Evolutionary conservation across 2,113 vertebrate genomes (phyloP), one percentile per base, ranked within the genome.

Genomic region (Caranx melampygus): DNA sequence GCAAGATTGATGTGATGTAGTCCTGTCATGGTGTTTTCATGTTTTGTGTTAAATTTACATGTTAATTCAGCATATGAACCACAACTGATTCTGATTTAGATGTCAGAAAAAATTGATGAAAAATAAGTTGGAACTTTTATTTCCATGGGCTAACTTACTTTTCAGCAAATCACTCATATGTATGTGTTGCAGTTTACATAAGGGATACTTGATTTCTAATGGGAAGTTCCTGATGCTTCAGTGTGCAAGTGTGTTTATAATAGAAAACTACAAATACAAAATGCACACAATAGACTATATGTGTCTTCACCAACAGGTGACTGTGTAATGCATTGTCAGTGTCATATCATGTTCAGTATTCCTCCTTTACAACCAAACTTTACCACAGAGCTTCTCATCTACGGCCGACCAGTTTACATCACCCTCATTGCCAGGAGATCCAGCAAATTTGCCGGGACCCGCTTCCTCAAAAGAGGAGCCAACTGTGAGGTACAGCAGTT

Each of bases 371-470:
- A 75, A 80, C 34, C 45, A 8, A 5, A 59, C 79, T 79, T 26
- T 1, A 26, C 1, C 26, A 11, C 93, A 99, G 98, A 99, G 79
- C 89, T 99, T 31, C 88, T 99, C 84, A 98, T 99, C 88, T 99
- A 99, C 0, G 98, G 98, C 44, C 95, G 97, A 42, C 98, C 98
- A 16, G 96, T 99, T 75, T 95, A 99, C 72, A 96, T 99, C 84
- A 99, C 97, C 59, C 94, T 99, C 72, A 97, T 99, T 84, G 98
- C 98, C 62, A 96, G 98, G 87, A 96, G 98, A 83, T 99, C 98
- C 90, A 98, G 97, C 86, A 97, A 95, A 90, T 99, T 99, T 90
- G 97, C 98, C 26, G 98, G 98, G 58, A 99, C 98, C 5, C 97
- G 98, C 61, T 99, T 99, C 93, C 95, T 99, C 77, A 99, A 99